Evolutionary conservation across 2,797 vertebrate species (phyloP).

Genomic region (Sciurus carolinensis): DNA sequence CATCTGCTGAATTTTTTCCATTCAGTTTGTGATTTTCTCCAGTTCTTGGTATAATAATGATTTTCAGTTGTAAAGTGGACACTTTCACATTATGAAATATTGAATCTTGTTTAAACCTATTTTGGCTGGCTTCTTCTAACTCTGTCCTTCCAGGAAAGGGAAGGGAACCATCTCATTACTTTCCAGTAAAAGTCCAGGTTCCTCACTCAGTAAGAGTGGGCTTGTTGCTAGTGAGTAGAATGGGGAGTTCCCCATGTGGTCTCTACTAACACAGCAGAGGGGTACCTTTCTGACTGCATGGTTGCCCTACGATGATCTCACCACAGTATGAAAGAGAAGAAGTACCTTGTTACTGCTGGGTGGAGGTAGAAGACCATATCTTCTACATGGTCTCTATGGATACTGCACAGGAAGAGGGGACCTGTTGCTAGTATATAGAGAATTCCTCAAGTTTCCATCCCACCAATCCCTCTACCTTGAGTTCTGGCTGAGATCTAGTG

Average conservation of each 20-base stretch:
- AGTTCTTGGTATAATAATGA: neutral
- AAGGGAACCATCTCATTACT: neutral
- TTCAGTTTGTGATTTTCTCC: neutral
- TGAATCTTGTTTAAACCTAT: neutral
- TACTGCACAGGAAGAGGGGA: rapidly evolving
- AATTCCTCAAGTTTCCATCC: neutral
- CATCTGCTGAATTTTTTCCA: neutral
- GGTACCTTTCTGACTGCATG: neutral
- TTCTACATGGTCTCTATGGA: rapidly evolving
- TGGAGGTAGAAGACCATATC: too few relatives aligned
- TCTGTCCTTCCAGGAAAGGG: neutral
- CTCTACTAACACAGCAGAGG: neutral
- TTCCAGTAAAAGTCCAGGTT: neutral
- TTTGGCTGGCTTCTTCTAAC: neutral
- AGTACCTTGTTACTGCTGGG: neutral
- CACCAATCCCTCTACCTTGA: neutral
- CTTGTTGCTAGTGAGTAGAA: neutral
- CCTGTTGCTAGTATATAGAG: neutral
- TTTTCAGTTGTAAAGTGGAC: neutral
- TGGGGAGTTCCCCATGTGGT: neutral
- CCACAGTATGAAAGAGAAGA: neutral
- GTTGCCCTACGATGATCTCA: neutral
- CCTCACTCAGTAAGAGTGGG: neutral
- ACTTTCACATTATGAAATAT: neutral
- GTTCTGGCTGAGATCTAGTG: neutral